Evolutionary conservation across 1,140 invertebrate genomes (phyloP).

Genomic region (Brachionus paranguensis): DNA sequence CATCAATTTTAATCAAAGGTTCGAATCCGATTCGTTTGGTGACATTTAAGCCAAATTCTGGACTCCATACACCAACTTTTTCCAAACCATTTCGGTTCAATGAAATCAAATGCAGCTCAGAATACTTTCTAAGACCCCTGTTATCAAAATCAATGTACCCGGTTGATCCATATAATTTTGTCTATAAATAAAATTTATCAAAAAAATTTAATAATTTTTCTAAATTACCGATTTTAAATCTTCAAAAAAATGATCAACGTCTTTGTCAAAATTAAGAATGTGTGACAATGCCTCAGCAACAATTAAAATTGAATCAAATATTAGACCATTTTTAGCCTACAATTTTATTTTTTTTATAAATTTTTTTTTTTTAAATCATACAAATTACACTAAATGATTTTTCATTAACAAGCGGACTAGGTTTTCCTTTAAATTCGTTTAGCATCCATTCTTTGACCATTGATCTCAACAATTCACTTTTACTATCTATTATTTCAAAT

Average conservation of each 20-base stretch:
- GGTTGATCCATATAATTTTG: not conserved
- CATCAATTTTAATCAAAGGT: not conserved
- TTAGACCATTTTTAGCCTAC: not conserved
- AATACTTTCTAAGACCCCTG: not conserved
- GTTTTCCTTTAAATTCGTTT: not conserved
- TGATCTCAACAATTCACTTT: not conserved
- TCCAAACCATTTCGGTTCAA: not conserved
- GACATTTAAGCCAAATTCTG: not conserved
- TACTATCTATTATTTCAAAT: not conserved
- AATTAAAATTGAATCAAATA: not conserved
- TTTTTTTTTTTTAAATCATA: not conserved
- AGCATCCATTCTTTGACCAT: slow-evolving; percentile 23
- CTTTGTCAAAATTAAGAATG: not conserved
- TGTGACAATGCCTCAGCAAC: not conserved
- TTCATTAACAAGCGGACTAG: not conserved
- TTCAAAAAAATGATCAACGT: not conserved
- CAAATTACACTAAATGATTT: not conserved
- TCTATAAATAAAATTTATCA: not conserved
- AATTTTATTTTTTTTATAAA: not conserved
- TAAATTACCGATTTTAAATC: not conserved
- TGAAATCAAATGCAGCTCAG: not conserved
- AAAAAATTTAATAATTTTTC: not conserved
- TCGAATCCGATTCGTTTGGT: not conserved
- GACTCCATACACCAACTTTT: not conserved
- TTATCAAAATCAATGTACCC: not conserved